phyloP scores from a whole-genome alignment of 2,888 invertebrate species.

The Clostera curtula region DNA sequence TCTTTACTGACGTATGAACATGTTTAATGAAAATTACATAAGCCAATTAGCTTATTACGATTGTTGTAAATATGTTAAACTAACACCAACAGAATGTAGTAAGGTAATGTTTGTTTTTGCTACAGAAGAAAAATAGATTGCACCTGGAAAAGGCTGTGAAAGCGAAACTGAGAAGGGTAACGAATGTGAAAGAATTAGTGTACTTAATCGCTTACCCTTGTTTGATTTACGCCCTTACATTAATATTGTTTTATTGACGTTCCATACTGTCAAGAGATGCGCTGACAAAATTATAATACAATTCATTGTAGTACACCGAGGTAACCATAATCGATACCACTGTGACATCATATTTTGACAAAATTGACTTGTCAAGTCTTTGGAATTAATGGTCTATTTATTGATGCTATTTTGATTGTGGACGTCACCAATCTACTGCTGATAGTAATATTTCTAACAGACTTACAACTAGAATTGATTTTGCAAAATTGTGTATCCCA shows the following conservation, averaged over 20 bases:
- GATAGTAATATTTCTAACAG: too few relatives aligned
- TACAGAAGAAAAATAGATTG: conserved; percentile 75
- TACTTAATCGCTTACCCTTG: conserved; percentile 64
- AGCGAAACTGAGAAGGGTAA: conserved; percentile 72
- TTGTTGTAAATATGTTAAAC: conserved; percentile 2
- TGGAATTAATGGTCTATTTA: too few relatives aligned
- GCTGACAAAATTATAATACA: conserved; percentile 15
- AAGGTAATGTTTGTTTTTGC: conserved; percentile 64
- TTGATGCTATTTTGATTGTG: too few relatives aligned
- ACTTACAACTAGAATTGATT: conserved; percentile 4
- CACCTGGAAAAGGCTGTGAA: conserved; percentile 70
- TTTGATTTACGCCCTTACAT: conserved; percentile 55
- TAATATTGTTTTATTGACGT: conserved; percentile 33
- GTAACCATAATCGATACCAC: too few relatives aligned
- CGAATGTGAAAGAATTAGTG: conserved; percentile 52
- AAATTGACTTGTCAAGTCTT: too few relatives aligned
- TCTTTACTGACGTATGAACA: too few relatives aligned
- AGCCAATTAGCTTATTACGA: too few relatives aligned
- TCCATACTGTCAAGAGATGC: conserved; percentile 37
- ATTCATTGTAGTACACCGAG: conserved; percentile 12
- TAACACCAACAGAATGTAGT: conserved; percentile 29
- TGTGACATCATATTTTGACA: too few relatives aligned
- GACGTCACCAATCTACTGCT: too few relatives aligned
- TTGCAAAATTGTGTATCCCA: conserved; percentile 21
- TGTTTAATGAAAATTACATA: too few relatives aligned